These are phyloP conservation scores for Nycticorax nycticorax DNA, from an alignment of 2,113 vertebrate genomes.

Conservation along the genomic window DNA sequence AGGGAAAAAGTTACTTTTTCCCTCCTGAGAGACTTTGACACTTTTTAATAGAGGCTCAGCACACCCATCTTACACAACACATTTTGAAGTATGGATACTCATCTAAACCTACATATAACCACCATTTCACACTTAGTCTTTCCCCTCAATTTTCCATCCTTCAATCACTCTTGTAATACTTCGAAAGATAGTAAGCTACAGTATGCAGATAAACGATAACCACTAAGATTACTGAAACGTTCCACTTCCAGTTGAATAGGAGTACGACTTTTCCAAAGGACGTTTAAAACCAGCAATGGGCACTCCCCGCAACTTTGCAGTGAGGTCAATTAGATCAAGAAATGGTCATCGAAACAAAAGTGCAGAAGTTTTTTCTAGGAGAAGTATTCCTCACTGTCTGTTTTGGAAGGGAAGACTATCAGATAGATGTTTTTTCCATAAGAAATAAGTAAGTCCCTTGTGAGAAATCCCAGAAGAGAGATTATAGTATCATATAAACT, in stretches of 20 bases:
- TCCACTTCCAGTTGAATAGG: neutral
- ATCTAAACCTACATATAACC: neutral
- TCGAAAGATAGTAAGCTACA: neutral
- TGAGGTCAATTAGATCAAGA: neutral
- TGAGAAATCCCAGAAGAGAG: neutral
- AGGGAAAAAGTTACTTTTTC: neutral
- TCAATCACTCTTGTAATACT: neutral
- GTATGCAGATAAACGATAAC: neutral
- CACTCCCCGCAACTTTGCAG: neutral
- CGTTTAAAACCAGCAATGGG: neutral
- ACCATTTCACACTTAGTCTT: neutral
- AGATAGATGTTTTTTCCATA: neutral
- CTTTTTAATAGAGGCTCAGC: neutral
- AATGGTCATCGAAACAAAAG: rapidly evolving
- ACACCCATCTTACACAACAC: neutral
- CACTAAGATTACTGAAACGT: neutral
- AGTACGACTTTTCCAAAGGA: neutral
- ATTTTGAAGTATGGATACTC: neutral
- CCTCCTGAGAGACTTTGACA: neutral
- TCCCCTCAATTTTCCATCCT: neutral
- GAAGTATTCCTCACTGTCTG: neutral
- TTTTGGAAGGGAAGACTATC: neutral
- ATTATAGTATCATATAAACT: neutral
- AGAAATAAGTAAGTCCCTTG: neutral
- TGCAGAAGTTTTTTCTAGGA: neutral